These are phyloP conservation scores for Kuschelorhynchus macadamiae DNA, from an alignment of 2,888 invertebrate species.

Conservation along the genomic window DNA sequence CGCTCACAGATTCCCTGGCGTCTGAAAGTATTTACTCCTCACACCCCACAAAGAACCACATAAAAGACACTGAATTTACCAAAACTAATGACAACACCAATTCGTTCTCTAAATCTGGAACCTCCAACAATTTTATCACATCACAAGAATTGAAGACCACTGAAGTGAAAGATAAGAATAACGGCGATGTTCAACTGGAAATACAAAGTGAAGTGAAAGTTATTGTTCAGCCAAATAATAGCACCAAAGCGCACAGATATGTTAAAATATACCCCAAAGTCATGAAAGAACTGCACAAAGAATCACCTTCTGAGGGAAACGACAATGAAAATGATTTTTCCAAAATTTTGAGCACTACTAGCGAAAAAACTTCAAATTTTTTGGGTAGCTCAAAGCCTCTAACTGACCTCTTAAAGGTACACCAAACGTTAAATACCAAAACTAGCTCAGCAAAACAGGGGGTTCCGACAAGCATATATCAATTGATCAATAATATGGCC, in stretches of 20 bases:
- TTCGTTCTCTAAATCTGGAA: not conserved
- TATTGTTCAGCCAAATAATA: constrained; percentile 58
- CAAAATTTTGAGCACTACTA: not conserved
- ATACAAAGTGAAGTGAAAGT: constrained; percentile 62
- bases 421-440: too few relatives aligned
- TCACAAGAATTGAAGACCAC: constrained; percentile 59
- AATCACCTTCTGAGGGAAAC: not conserved
- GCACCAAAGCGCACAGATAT: constrained; percentile 57
- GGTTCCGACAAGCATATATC: not conserved
- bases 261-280: constrained; percentile 61
- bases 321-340: not conserved
- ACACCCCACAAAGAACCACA: not conserved
- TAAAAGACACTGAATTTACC: too few relatives aligned
- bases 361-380: not conserved
- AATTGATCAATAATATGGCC: constrained; percentile 7
- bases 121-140: constrained; percentile 53
- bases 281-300: constrained; percentile 45
- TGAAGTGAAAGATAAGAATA: constrained; percentile 59
- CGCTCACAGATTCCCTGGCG: not conserved
- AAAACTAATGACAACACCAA: not conserved
- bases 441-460: too few relatives aligned
- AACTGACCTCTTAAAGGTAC: too few relatives aligned
- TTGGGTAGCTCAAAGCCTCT: too few relatives aligned
- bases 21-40: not conserved
- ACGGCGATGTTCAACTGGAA: constrained; percentile 60